Evolutionary conservation across 2,797 vertebrate species (phyloP).

Genomic region (Onychomys arenicola): DNA sequence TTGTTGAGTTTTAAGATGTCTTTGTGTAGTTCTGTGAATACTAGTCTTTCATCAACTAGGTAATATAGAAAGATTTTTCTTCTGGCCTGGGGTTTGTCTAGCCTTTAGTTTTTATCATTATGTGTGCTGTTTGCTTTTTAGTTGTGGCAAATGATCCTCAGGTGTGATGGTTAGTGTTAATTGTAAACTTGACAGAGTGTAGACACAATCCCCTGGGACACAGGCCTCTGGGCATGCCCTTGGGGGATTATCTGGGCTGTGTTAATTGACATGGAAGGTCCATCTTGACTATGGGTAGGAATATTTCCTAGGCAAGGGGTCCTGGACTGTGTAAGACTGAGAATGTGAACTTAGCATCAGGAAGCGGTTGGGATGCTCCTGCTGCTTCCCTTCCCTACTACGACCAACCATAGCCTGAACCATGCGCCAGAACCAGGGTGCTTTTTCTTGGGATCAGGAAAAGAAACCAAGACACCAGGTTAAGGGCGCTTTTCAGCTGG

Average conservation of each 20-base stretch:
- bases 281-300: neutral
- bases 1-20: constrained; percentile 41
- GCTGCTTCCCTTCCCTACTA: no score
- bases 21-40: constrained; percentile 30
- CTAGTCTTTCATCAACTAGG: neutral
- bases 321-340: neutral
- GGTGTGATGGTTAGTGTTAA: neutral
- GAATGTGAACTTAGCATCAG: neutral
- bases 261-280: neutral
- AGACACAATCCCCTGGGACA: neutral
- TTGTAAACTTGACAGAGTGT: neutral
- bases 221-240: neutral
- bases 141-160: constrained; percentile 33
- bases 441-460: neutral
- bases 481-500: neutral
- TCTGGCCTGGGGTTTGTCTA: neutral
- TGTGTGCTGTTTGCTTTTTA: neutral
- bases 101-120: constrained; percentile 30
- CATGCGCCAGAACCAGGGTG: neutral
- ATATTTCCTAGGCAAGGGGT: neutral
- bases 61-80: constrained; percentile 41
- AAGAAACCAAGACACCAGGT: neutral
- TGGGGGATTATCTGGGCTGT: neutral
- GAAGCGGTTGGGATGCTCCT: neutral
- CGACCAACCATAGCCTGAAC: no score